These are phyloP conservation scores for Choloepus didactylus DNA, from an alignment of 2,797 vertebrate genomes.

Conservation along the genomic window DNA sequence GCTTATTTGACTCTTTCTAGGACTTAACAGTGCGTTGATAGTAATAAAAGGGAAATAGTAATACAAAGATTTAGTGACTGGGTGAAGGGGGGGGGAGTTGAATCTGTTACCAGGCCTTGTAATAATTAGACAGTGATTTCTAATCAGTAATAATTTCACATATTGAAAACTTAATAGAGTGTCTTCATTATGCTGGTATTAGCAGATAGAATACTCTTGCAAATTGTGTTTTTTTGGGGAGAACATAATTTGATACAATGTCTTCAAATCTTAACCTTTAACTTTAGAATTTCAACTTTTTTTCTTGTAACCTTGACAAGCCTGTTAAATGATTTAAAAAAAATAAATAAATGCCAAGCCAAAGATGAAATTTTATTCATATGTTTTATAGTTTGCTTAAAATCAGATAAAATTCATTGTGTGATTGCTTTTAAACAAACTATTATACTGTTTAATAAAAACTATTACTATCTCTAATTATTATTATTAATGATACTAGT, in stretches of 20 bases:
- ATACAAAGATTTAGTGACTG: slow-evolving; percentile 51
- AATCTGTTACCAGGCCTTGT: background rate
- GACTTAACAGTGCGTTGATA: slow-evolving; percentile 29
- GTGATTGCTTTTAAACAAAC: slow-evolving; percentile 51
- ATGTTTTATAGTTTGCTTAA: slow-evolving; percentile 56
- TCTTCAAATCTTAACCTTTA: slow-evolving; percentile 57
- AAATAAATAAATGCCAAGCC: slow-evolving; percentile 11
- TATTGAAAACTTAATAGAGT: slow-evolving; percentile 45
- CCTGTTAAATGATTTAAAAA: slow-evolving; percentile 18
- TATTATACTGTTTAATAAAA: slow-evolving; percentile 54
- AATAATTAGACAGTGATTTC: slow-evolving; percentile 56
- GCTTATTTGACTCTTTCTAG: background rate
- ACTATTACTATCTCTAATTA: background rate
- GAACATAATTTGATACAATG: slow-evolving; percentile 43
- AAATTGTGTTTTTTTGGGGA: slow-evolving; percentile 56
- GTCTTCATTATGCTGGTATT: slow-evolving; percentile 47
- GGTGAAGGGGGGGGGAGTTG: background rate
- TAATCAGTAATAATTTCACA: slow-evolving; percentile 59
- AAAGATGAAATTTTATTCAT: slow-evolving; percentile 50
- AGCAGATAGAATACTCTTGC: background rate
- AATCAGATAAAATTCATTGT: slow-evolving; percentile 46
- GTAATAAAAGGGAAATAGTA: slow-evolving; percentile 45
- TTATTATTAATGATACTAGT: slow-evolving; percentile 56
- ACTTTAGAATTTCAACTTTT: slow-evolving; percentile 50
- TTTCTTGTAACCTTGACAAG: slow-evolving; percentile 29